phyloP scores from a whole-genome alignment of 2,797 vertebrate genomes.

The Percopsis omiscomaycus region DNA sequence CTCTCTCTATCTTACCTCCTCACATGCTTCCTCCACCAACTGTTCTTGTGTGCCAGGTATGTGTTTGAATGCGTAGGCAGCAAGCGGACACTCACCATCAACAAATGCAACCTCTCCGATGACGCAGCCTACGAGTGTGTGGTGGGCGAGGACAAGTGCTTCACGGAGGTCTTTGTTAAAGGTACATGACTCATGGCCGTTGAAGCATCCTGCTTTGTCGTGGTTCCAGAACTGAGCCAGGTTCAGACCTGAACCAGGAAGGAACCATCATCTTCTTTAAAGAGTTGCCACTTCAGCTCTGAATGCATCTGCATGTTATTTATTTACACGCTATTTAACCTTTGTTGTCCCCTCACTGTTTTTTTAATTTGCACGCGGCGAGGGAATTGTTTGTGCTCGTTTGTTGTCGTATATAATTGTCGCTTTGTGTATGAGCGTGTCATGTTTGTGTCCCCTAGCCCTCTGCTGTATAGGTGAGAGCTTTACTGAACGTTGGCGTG shows the following conservation, averaged over 20 bases:
- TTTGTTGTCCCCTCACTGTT: slow-evolving; percentile 52
- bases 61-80: slow-evolving; percentile 88
- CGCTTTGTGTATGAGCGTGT: slow-evolving; percentile 11
- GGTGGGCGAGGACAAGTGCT: slow-evolving; percentile 84
- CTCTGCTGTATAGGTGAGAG: not conserved
- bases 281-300: slow-evolving; percentile 39
- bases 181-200: slow-evolving; percentile 74
- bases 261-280: slow-evolving; percentile 38
- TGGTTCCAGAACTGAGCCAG: too few relatives aligned
- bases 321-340: slow-evolving; percentile 40
- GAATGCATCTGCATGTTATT: slow-evolving; percentile 43
- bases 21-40: slow-evolving; percentile 17
- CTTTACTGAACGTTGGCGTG: slow-evolving; percentile 43
- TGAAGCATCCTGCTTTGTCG: not conserved
- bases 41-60: slow-evolving; percentile 72
- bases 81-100: slow-evolving; percentile 87
- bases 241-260: slow-evolving; percentile 10
- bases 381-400: slow-evolving; percentile 38
- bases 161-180: slow-evolving; percentile 88
- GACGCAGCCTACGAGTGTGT: slow-evolving; percentile 89
- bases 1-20: slow-evolving; percentile 11
- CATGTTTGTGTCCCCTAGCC: not conserved
- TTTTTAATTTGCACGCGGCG: slow-evolving; percentile 43
- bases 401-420: slow-evolving; percentile 43
- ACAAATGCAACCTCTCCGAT: slow-evolving; percentile 88